Conservation (phyloP, 2,113 vertebrate species). For the Hippocampus abdominalis region DNA sequence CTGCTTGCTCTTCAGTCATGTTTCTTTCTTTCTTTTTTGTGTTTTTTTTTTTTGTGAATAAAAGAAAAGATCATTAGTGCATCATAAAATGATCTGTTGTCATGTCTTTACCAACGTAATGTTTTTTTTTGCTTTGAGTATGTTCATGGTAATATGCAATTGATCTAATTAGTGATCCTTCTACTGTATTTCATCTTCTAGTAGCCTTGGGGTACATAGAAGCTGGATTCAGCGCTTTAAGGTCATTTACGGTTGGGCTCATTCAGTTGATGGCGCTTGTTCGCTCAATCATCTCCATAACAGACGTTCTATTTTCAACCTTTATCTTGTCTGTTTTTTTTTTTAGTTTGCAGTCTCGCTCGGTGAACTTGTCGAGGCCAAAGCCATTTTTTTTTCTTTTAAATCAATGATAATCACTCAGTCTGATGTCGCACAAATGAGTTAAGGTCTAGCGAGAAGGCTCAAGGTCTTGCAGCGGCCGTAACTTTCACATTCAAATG, state of each 20-base stretch:
- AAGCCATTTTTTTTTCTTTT: constrained; percentile 16
- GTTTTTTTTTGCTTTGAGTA: neutral
- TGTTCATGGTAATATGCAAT: neutral
- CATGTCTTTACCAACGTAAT: neutral
- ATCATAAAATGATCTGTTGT: neutral
- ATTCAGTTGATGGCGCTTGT: neutral
- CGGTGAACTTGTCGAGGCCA: neutral
- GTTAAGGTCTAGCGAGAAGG: constrained; percentile 23
- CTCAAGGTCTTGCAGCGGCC: constrained; percentile 28
- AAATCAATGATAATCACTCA: neutral
- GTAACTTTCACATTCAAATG: constrained; percentile 40
- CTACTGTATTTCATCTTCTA: neutral
- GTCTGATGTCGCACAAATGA: constrained; percentile 32
- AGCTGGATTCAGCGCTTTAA: neutral
- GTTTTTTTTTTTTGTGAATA: too few species aligned
- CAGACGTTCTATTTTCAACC: neutral
- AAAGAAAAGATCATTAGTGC: too few species aligned
- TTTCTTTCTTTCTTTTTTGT: neutral
- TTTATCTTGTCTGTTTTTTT: neutral
- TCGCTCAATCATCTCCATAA: neutral
- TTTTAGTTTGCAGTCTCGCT: neutral
- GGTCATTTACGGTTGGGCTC: constrained; percentile 1
- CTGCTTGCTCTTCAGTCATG: neutral
- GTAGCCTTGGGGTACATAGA: neutral
- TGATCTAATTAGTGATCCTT: neutral